Base-by-base conservation (phyloP, 2,797 vertebrate species). In the Choloepus didactylus region DNA sequence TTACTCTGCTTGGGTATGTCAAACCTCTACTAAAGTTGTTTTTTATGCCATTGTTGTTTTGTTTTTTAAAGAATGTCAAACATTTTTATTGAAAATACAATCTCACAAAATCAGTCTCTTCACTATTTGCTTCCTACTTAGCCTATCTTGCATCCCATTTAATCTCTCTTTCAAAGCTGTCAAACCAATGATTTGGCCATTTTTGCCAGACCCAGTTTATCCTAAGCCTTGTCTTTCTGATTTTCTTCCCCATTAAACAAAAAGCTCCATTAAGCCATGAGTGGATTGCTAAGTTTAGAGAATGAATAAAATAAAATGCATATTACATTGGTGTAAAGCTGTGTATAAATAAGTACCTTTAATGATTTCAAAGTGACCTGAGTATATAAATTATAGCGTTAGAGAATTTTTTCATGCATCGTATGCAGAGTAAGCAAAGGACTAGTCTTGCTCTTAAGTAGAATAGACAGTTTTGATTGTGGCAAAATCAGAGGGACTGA, bases 21-120 rank as follows among this genome's bases (percentile, higher is more conserved):
- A 67, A 89, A 27, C n/a, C 44, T 79, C 27, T 70, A 23, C 21
- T 54, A 60, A 51, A 21, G 46, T 56, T 60, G 14, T 21, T 77
- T 75, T 77, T 3, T 4, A 83, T 81, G 3, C 6, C 84, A 9
- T 70, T 77, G 11, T 56, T 84, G 5, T 59, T 84, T 88, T 93
- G 12, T 72, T 38, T 35, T 64, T 91, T 54, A 14, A 69, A 82
- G 31, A 51, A 41, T 7, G 11, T 70, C 29, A 75, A 79, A 31
- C 9, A 49, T 76, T 76, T 31, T 56, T 89, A 5, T 93, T 89
- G 82, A 96, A 93, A 94, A 76, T 93, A 41, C 81, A 84, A 84
- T 95, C 9, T 73, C 54, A 60, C 5, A 62, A 88, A 87, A 62
- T 69, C 35, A 25, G 7, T 69, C 56, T 91, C 23, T 90, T 89